A percentile compares a stretch with the other conserved stretches of the same genome.
phyloP scores from a whole-genome alignment of 2,888 invertebrate species.

The Itoplectis maculator region DNA sequence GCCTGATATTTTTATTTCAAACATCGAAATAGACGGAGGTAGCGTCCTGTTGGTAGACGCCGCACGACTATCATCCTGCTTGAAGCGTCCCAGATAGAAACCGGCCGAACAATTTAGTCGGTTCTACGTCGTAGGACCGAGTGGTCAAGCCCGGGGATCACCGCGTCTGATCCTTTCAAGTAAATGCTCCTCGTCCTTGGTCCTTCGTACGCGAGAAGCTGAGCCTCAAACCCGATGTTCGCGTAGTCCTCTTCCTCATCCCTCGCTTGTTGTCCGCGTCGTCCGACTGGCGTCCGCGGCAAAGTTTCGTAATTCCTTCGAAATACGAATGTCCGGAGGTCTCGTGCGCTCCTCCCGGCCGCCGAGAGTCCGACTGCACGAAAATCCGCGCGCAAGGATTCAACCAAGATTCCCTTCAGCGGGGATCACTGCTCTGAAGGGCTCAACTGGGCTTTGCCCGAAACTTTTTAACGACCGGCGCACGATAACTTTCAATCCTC shows the following conservation, averaged over 20 bases:
- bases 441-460: constrained; percentile 29
- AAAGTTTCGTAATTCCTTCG: constrained; percentile 65
- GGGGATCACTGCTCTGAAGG: constrained; percentile 32
- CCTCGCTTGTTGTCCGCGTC: constrained; percentile 26
- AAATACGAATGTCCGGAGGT: constrained; percentile 56
- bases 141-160: constrained; percentile 75
- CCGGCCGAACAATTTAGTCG: constrained; percentile 74
- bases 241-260: constrained; percentile 39
- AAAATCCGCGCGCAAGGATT: constrained; percentile 60
- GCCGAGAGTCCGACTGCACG: constrained; percentile 43
- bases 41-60: constrained; percentile 54
- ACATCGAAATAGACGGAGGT: constrained; percentile 45
- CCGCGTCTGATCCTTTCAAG: constrained; percentile 78
- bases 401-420: constrained; percentile 56
- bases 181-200: constrained; percentile 68
- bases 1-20: constrained; percentile 77
- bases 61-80: constrained; percentile 68
- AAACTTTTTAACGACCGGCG: constrained; percentile 54
- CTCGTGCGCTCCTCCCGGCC: constrained; percentile 24
- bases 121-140: constrained; percentile 64
- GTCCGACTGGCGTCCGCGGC: constrained; percentile 30
- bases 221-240: constrained; percentile 60
- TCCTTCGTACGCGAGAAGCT: constrained; percentile 60
- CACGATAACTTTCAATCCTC: constrained; percentile 23
- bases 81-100: constrained; percentile 77